These are phyloP conservation scores for Ageneiosus marmoratus DNA, from an alignment of 2,113 vertebrate species.

Conservation along the genomic window DNA sequence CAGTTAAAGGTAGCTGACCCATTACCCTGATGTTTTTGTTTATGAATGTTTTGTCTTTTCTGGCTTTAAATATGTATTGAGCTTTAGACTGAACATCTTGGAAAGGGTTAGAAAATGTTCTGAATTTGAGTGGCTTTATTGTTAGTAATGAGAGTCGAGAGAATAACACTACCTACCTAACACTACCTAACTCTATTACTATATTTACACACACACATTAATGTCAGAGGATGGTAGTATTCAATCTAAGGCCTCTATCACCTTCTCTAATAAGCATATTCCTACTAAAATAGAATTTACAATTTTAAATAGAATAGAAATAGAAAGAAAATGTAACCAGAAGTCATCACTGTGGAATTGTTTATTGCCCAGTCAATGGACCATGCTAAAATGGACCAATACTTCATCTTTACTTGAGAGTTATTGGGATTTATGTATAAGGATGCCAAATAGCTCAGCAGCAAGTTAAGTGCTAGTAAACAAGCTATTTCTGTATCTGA, in stretches of 20 bases:
- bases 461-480: neutral
- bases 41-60: neutral
- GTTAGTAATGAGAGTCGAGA: neutral
- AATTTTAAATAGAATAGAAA: too few relatives aligned
- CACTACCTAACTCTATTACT: conserved; percentile 5
- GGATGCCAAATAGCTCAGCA: neutral
- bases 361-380: neutral
- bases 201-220: neutral
- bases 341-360: neutral
- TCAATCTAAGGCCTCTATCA: neutral
- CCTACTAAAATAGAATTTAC: neutral
- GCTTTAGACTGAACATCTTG: neutral
- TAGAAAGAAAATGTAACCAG: neutral
- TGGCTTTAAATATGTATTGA: neutral
- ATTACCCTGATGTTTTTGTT: neutral
- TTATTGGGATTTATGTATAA: neutral
- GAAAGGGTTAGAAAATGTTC: neutral
- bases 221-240: neutral
- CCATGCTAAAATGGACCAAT: neutral
- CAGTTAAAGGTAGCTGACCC: neutral
- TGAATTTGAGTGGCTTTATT: neutral
- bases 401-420: neutral
- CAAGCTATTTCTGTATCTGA: neutral
- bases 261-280: neutral
- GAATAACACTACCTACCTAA: conserved; percentile 15